These are phyloP conservation scores for Ligdia adustata DNA, from an alignment of 2,888 invertebrate species.

Conservation along the genomic window DNA sequence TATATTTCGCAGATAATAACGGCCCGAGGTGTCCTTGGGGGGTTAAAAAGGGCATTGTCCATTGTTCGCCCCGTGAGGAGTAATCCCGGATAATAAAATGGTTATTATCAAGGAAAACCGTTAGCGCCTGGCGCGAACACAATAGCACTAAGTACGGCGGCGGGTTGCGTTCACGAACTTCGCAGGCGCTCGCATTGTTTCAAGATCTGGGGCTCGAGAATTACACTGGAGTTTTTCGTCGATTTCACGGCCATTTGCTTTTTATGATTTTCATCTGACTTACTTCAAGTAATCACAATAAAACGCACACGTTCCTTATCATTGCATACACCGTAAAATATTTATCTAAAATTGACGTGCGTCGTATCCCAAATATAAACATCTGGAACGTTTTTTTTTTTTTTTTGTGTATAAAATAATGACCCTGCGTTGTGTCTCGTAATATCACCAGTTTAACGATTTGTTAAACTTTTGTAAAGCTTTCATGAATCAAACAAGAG, in stretches of 20 bases:
- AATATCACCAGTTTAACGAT: too few relatives aligned
- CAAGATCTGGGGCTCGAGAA: constrained; percentile 25
- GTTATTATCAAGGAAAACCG: constrained; percentile 43
- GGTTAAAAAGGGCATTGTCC: constrained; percentile 35
- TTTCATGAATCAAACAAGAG: constrained; percentile 1
- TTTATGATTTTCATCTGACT: constrained; percentile 37
- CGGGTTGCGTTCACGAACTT: constrained; percentile 36
- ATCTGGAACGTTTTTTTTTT: neutral
- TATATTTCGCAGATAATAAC: constrained; percentile 43
- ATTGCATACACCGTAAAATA: neutral
- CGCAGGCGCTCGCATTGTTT: constrained; percentile 46
- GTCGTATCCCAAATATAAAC: neutral
- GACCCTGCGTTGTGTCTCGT: too few relatives aligned
- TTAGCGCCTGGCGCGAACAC: constrained; percentile 52
- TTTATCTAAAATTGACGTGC: neutral
- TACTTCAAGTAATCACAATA: constrained; percentile 29
- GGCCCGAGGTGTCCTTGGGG: constrained; percentile 27
- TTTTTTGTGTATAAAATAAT: too few relatives aligned
- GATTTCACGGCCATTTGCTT: constrained; percentile 61
- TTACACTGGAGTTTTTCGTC: constrained; percentile 42
- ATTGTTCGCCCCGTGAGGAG: constrained; percentile 36
- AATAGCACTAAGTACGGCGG: constrained; percentile 52
- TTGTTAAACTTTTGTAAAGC: neutral
- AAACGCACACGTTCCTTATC: constrained; percentile 17
- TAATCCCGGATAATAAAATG: constrained; percentile 38